A percentile compares a stretch with the other conserved stretches of the same genome.
Evolutionary conservation across 2,888 invertebrate genomes (phyloP).

Genomic region (Caenorhabditis uteleia): DNA sequence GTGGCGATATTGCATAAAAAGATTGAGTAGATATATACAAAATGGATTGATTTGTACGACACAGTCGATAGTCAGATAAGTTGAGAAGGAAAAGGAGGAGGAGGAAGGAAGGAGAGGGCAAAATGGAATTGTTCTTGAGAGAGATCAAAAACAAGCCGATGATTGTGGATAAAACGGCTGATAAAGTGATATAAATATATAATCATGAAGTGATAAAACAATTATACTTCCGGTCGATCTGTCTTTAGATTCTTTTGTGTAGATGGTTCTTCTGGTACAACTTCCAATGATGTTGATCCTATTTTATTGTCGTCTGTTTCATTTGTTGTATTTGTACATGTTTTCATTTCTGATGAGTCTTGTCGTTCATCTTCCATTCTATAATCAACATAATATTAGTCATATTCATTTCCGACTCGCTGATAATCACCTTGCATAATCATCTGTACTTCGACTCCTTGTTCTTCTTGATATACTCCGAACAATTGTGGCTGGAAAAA

Average conservation of each 20-base stretch:
- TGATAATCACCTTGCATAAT: slow-evolving; percentile 38
- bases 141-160: too few species aligned
- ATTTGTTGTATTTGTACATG: slow-evolving; percentile 7
- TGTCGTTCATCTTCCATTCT: slow-evolving; percentile 49
- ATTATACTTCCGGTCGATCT: slow-evolving; percentile 28
- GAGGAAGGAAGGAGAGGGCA: too few species aligned
- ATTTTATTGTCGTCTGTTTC: neutral
- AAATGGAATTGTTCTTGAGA: too few species aligned
- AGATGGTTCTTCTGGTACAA: slow-evolving; percentile 20
- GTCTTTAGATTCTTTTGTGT: slow-evolving; percentile 25
- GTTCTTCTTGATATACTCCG: slow-evolving; percentile 38
- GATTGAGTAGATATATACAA: too few species aligned
- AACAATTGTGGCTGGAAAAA: slow-evolving; percentile 46
- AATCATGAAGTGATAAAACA: slow-evolving; percentile 7
- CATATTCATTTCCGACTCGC: neutral
- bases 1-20: too few species aligned
- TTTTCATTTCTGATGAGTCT: slow-evolving; percentile 48
- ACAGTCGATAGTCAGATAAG: too few species aligned
- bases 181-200: slow-evolving; percentile 4
- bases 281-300: slow-evolving; percentile 1
- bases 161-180: too few species aligned
- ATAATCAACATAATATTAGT: slow-evolving; percentile 9
- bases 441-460: slow-evolving; percentile 23
- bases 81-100: too few species aligned
- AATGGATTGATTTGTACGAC: too few species aligned